Evolutionary conservation across 1,140 invertebrate species (phyloP).

Genomic region (Nebria ingens): DNA sequence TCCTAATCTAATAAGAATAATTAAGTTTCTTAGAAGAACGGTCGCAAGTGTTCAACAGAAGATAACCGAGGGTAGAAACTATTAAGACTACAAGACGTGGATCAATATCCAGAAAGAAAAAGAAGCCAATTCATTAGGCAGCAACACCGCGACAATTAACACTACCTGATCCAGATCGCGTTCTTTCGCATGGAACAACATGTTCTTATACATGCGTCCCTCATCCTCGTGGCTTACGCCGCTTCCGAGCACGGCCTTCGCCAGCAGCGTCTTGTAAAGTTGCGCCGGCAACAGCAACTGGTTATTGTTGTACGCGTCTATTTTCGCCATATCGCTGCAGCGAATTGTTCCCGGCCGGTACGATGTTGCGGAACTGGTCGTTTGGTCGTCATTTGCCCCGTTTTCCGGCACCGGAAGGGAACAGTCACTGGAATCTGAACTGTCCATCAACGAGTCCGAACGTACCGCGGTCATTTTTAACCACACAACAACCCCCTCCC

Average conservation of each 20-base stretch:
- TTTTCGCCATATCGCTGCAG: slow-evolving; percentile 32
- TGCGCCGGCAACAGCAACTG: slow-evolving; percentile 59
- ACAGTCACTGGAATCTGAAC: slow-evolving; percentile 27
- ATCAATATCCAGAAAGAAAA: too few relatives aligned
- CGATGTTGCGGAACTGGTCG: slow-evolving; percentile 15
- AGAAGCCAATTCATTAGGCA: too few relatives aligned
- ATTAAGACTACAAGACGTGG: too few relatives aligned
- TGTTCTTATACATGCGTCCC: slow-evolving; percentile 32
- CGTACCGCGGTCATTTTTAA: slow-evolving; percentile 27
- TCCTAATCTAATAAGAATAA: too few relatives aligned
- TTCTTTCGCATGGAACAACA: slow-evolving; percentile 30
- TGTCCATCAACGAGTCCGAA: slow-evolving; percentile 26
- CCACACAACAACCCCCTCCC: too few relatives aligned
- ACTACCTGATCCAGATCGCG: slow-evolving; percentile 33
- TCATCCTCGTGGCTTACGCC: slow-evolving; percentile 26
- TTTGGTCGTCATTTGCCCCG: not conserved
- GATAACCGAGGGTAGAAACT: too few relatives aligned
- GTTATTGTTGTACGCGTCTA: slow-evolving; percentile 33
- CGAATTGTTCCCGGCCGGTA: slow-evolving; percentile 27
- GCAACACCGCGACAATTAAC: too few relatives aligned
- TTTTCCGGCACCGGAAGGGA: slow-evolving; percentile 12
- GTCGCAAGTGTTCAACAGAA: too few relatives aligned
- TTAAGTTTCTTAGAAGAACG: too few relatives aligned
- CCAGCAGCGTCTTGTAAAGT: slow-evolving; percentile 64
- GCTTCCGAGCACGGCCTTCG: slow-evolving; percentile 46